Base-by-base conservation (phyloP, 2,113 vertebrate genomes). In the Hippocampus guttulatus region DNA sequence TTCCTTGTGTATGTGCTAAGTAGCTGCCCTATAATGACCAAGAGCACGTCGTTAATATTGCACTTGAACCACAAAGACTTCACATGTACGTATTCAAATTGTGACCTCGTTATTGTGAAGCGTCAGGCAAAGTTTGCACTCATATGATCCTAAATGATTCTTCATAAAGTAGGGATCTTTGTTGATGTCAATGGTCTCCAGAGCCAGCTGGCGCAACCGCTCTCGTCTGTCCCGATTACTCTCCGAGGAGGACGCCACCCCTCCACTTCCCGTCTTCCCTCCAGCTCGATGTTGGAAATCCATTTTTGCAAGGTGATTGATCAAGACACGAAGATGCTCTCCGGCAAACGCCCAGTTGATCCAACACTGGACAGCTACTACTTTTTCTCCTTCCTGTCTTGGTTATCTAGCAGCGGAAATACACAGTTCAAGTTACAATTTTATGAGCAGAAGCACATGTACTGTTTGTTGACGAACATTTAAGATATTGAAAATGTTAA, bases 141-240 rank as follows among this genome's bases (percentile, higher is more conserved):
- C 97, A 0, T 99, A 99, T 0, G 97, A 99, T 11, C 97, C 97
- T 89, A 99, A 86, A 75, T 99, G 97, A 77, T 99, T 99, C 71
- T 99, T 99, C 97, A 99, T 99, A 83, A 99, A 99, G 69, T 99
- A 99, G 0, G 97, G 97, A 43, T 99, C 97, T 93, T 98, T 98
- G 81, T 99, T 99, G 86, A 98, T 99, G 85, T 98, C 97, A 0
- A 99, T 99, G 8, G 97, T 98, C 25, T 99, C 97, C 51, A 99
- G 76, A 0, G 97, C 97, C 76, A 99, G 88, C 88, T 99, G 97
- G 23, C 97, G 91, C 25, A 99, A 92, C 30, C 97, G 84, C 69
- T 98, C 97, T 60, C 97, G 68, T 0, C 97, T 91, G 80, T 98
- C 97, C 0, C 97, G 90, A 91, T 99, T 99, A 74, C 96, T 98